Percentiles rank a stretch among this genome's conserved stretches.
Evolutionary conservation across 2,888 invertebrate species (phyloP).

Genomic region (Pristionchus mayeri): DNA sequence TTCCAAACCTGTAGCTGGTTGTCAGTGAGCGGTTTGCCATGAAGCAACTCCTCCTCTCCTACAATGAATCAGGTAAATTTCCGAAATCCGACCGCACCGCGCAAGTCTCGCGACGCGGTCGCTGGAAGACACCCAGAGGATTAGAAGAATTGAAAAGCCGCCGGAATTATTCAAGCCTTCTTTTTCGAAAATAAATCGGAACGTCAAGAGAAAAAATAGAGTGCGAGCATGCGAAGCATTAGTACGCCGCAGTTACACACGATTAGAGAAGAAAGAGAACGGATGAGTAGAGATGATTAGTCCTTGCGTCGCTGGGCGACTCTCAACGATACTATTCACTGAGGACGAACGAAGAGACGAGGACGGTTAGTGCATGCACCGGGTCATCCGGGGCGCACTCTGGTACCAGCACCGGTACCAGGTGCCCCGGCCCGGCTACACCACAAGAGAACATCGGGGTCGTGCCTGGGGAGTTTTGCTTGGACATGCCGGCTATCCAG

Average conservation of each 20-base stretch:
- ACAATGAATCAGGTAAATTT: constrained; percentile 49
- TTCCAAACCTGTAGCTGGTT: constrained; percentile 76
- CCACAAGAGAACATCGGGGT: neutral
- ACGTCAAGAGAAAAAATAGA: neutral
- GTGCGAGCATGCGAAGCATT: constrained; percentile 19
- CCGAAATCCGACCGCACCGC: neutral
- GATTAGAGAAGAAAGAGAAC: neutral
- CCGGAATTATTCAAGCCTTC: constrained; percentile 26
- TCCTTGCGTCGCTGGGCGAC: neutral
- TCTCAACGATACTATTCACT: neutral
- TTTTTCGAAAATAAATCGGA: neutral
- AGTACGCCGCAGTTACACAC: constrained; percentile 17
- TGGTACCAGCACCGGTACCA: neutral
- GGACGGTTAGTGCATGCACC: constrained; percentile 30
- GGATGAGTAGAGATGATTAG: constrained; percentile 4
- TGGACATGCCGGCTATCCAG: constrained; percentile 68
- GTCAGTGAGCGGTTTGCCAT: constrained; percentile 63
- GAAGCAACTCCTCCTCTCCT: constrained; percentile 59
- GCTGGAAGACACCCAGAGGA: neutral
- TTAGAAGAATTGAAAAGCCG: constrained; percentile 19
- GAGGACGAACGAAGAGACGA: neutral
- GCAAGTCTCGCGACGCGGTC: neutral
- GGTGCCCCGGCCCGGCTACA: neutral
- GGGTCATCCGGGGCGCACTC: neutral
- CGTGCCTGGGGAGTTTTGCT: constrained; percentile 23